Evolutionary conservation across 2,113 vertebrate species (phyloP), one percentile per base, ranked within the genome.

Genomic region (Mungos mungo): DNA sequence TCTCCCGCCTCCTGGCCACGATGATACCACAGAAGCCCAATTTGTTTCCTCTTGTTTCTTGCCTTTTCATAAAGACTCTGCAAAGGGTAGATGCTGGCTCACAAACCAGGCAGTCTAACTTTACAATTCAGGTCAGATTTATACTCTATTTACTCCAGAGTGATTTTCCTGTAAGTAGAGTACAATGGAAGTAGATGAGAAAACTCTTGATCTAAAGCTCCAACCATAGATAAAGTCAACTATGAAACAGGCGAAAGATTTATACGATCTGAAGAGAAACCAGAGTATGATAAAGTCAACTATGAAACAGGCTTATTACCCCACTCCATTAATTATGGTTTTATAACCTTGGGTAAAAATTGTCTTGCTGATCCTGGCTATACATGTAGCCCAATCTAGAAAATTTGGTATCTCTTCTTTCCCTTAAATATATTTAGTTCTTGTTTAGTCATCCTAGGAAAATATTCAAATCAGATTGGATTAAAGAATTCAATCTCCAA

Each of bases 31-130:
- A 52, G 2, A 2, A 11, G 25, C 31, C n/a, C 69, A 76, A 88
- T 66, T 93, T 84, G 27, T 90, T 79, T 96, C 33, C 12, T 96
- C 14, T 79, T 85, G 19, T 21, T 93, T 86, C 47, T 89, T 93
- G 5, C 50, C 21, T 69, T 85, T 91, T 88, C 54, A 74, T 50
- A 91, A 91, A 33, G 52, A 74, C 21, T 76, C 50, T 63, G 21
- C 50, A 35, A 57, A 77, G 25, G 54, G 31, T 10, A 93, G 12
- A 85, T 29, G 21, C 47, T 93, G 33, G 21, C 14, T 66, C 35
- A 31, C 25, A 92, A 86, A 7, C 4, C 31, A 71, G 72, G 45
- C 41, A 86, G 11, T 72, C 9, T 57, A 87, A 90, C 27, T 87
- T 90, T 95, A 31, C 52, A 77, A 19, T 79, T 57, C 52, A 74